Conservation (phyloP, 2,888 invertebrate genomes). For the Troides oblongomaculatus region DNA sequence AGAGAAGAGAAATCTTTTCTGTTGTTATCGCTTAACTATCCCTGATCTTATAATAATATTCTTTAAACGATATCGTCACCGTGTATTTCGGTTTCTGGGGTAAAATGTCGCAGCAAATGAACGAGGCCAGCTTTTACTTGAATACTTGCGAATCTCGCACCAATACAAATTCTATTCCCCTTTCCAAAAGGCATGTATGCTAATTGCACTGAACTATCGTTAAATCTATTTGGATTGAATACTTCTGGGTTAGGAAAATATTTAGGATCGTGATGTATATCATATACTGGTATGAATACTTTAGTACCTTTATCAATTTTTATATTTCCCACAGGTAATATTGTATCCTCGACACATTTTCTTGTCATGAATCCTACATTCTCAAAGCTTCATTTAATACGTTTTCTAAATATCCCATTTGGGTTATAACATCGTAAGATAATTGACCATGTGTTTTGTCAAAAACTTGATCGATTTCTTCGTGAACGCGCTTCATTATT, state of each 20-base stretch:
- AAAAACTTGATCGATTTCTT: conserved; percentile 52
- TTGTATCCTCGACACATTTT: conserved; percentile 46
- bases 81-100: conserved; percentile 30
- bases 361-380: conserved; percentile 48
- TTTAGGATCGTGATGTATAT: conserved; percentile 62
- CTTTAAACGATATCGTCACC: conserved; percentile 25
- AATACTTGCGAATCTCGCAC: conserved; percentile 51
- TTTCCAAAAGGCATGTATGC: conserved; percentile 68
- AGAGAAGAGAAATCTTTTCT: no score
- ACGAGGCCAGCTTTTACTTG: conserved; percentile 44
- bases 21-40: no score
- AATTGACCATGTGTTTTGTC: conserved; percentile 42
- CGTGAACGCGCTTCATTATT: conserved; percentile 48
- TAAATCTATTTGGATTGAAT: conserved; percentile 65
- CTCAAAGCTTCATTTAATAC: conserved; percentile 52
- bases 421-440: conserved; percentile 46
- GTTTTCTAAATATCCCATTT: conserved; percentile 55
- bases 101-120: conserved; percentile 35
- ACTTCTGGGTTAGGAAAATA: conserved; percentile 64
- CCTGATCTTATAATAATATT: no score
- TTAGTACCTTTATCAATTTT: conserved; percentile 51
- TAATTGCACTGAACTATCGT: conserved; percentile 40
- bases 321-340: conserved; percentile 56
- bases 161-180: conserved; percentile 67
- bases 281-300: conserved; percentile 52